Conservation (phyloP, 2,888 invertebrate genomes). For the Noctua comes region DNA sequence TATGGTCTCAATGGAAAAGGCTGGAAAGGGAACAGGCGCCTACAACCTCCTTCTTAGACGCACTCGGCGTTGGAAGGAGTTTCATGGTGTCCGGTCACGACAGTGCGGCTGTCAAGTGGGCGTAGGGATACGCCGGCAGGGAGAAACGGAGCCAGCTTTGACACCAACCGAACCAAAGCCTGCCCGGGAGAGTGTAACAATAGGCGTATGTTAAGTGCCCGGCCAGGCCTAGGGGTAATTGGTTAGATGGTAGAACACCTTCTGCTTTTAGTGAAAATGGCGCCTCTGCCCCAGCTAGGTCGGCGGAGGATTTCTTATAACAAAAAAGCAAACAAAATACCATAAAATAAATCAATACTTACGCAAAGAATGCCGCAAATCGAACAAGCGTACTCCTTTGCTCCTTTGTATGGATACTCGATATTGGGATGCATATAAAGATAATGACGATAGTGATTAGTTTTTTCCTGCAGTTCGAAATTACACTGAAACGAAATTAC, state of each 20-base stretch:
- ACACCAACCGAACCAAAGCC: too few species aligned
- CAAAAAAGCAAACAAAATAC: not conserved
- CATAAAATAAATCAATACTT: slow-evolving; percentile 24
- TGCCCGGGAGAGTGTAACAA: too few species aligned
- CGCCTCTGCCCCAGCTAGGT: not conserved
- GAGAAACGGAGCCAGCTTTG: too few species aligned
- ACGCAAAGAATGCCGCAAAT: slow-evolving; percentile 29
- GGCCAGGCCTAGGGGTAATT: not conserved
- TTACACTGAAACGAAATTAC: slow-evolving; percentile 42
- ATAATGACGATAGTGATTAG: slow-evolving; percentile 45
- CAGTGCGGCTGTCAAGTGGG: too few species aligned
- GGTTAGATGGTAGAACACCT: not conserved
- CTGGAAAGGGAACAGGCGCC: not conserved
- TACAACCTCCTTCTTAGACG: not conserved
- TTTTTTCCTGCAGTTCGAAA: not conserved
- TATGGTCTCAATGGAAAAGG: not conserved
- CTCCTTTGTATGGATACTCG: slow-evolving; percentile 30
- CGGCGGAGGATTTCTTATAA: not conserved
- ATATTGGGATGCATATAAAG: slow-evolving; percentile 5
- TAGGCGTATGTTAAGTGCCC: not conserved
- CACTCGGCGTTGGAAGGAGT: not conserved
- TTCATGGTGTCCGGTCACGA: too few species aligned
- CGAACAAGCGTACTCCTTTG: not conserved
- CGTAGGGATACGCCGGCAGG: too few species aligned
- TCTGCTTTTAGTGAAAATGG: not conserved